Base-by-base conservation (phyloP, 2,888 invertebrate genomes). In the Dynastes hyllus region DNA sequence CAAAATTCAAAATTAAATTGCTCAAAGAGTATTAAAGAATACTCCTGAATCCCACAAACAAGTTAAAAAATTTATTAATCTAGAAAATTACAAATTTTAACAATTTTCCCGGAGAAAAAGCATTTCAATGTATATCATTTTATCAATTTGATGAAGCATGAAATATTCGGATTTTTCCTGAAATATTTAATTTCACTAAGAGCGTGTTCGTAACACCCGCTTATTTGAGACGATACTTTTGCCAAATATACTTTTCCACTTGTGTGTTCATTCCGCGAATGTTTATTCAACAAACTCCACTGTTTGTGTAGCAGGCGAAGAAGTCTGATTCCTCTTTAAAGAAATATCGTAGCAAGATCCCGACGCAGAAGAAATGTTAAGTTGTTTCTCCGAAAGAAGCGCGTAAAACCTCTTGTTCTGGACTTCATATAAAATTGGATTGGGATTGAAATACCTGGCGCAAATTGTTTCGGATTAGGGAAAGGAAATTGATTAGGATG, bases 281-380 rank as follows among this genome's bases (percentile, higher is more conserved):
- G 51, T 51, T 69, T 69, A 69, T 51, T 51, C 51, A 29, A 29
- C 69, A 51, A 27, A 29, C 13, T 13, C 16, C 27, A 29, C 5
- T 69, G 50, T 69, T 51, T 69, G 29, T 27, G 27, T 32, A 69
- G 32, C 50, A 51, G 27, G 69, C 69, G 50, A 51, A 51, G 69
- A 51, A 69, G 51, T 51, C 16, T 13, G 27, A 51, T 69, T 69
- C 69, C 29, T 51, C 37, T 69, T 69, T 29, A 50, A 53, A 69
- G 50, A 69, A 69, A 69, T 51, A 69, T 50, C 22, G 50, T 22
- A 51, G 69, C 22, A 29, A 69, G 29, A 27, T 32, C 50, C 45
- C 27, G 29, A 32, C n/a, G 63, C 63, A 63, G 27, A 63, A 61
- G 22, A 55, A 55, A 22, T n/a, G n/a, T 55, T 55, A 63, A 63